Evolutionary conservation across 1,140 invertebrate genomes (phyloP), one percentile per base, ranked within the genome.

Genomic region (Octopus bimaculoides): DNA sequence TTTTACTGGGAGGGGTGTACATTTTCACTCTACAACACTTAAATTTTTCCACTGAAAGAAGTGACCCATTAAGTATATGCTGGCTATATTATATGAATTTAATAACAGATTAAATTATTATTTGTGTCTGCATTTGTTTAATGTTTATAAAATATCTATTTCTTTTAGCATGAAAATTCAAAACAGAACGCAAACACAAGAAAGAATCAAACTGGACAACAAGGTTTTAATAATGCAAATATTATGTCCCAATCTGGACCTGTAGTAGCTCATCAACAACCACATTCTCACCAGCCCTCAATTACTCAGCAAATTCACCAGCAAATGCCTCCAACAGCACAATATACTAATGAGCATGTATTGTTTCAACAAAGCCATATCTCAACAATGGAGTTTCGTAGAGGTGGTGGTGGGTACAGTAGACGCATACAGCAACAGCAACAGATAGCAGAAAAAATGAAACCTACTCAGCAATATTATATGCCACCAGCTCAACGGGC

Each of bases 321-420:
- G 8, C 17, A 55, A 41, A 9, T 75, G n/a, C 53, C 75, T 53
- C 12, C 69, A 26, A 5, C 20, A 8, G n/a, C 53, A 53, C 54
- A 26, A 10, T 77, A 52, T 55, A 5, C 77, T 6, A 54, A 6
- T 6, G 77, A 77, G 53, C 77, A 54, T 17, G 5, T 77, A 4
- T n/a, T 52, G 26, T 7, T 77, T 12, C n/a, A 17, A n/a, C 41
- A 41, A 74, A 75, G 74, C 20, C 79, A 80, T 41, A 77, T 82
- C 54, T 78, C 73, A 5, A 80, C 80, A 26, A 86, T 85, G 85
- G 85, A 86, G 78, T 86, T 86, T 73, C 79, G 82, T 41, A 81
- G 85, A 9, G 80, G 82, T 12, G 81, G 81, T 54, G 69, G 78
- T 8, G 82, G 80, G 53, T 20, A 73, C 20, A n/a, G 80, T 12